A percentile compares a stretch with the other conserved stretches of the same genome.
Conservation (phyloP, 2,113 vertebrate genomes). For the Rissa tridactyla region DNA sequence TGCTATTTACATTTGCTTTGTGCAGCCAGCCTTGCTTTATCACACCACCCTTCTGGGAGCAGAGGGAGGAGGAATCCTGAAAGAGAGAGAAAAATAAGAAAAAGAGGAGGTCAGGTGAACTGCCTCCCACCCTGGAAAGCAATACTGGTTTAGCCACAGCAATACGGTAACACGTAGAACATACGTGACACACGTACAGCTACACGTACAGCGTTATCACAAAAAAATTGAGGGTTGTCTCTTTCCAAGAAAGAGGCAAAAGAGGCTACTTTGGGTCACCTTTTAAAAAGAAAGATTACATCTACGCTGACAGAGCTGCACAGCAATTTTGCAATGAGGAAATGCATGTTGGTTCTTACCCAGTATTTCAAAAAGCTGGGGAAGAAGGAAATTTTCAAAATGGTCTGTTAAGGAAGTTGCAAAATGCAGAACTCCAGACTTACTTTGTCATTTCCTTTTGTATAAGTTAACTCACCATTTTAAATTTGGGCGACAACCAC, state of each 20-base stretch:
- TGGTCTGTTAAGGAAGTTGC: background rate
- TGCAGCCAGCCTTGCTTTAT: slow-evolving; percentile 98
- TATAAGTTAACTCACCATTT: background rate
- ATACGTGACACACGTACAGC: background rate
- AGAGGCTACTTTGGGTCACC: background rate
- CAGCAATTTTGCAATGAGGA: background rate
- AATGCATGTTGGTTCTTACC: background rate
- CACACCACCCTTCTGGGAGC: slow-evolving; percentile 93
- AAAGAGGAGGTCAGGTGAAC: background rate
- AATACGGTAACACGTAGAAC: background rate
- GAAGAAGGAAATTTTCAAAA: slow-evolving; percentile 12
- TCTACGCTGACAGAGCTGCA: background rate
- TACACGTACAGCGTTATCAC: rapidly evolving
- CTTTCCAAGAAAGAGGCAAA: background rate
- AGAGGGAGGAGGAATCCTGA: slow-evolving; percentile 89
- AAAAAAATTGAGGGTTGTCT: background rate
- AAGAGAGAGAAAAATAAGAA: background rate
- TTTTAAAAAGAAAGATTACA: background rate
- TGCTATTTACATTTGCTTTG: slow-evolving; percentile 96
- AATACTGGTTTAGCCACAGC: background rate
- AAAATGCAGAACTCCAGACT: slow-evolving; percentile 10
- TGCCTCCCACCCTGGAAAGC: background rate
- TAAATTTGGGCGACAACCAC: background rate
- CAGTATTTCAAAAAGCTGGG: background rate
- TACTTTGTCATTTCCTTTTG: background rate